Conservation (phyloP, 2,113 vertebrate species). For the Sander lucioperca region DNA sequence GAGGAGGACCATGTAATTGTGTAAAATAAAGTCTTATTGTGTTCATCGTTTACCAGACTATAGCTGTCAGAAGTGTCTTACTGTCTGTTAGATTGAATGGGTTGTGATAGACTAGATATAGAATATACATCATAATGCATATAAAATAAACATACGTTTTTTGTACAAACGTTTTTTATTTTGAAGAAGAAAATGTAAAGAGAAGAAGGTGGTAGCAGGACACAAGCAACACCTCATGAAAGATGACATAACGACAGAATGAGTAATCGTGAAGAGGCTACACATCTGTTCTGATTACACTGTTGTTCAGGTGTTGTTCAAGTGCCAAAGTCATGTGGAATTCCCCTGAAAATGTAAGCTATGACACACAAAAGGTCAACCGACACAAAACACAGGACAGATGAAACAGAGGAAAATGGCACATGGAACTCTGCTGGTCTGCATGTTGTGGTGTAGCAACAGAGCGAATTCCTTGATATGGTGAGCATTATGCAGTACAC, state of each 20-base stretch:
- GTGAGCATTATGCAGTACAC: constrained; percentile 13
- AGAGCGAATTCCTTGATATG: constrained; percentile 16
- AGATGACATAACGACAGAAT: constrained; percentile 20
- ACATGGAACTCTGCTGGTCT: background rate
- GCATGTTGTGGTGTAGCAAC: constrained; percentile 34
- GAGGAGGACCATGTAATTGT: background rate
- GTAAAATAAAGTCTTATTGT: background rate
- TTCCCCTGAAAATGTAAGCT: background rate
- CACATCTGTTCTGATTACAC: background rate
- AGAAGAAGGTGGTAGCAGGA: background rate
- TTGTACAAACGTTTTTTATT: background rate
- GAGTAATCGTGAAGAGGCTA: background rate
- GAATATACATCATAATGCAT: background rate
- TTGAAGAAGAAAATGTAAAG: background rate
- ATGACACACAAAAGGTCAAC: background rate
- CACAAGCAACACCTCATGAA: constrained; percentile 12
- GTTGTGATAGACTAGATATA: no score
- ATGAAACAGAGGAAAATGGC: background rate
- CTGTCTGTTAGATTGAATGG: background rate
- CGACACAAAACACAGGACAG: background rate
- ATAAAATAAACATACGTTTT: background rate
- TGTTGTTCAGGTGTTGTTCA: background rate
- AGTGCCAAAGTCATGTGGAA: background rate
- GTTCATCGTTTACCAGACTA: background rate
- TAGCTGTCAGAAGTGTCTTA: background rate